Conservation (phyloP, 2,888 invertebrate species). For the Bibio marci region DNA sequence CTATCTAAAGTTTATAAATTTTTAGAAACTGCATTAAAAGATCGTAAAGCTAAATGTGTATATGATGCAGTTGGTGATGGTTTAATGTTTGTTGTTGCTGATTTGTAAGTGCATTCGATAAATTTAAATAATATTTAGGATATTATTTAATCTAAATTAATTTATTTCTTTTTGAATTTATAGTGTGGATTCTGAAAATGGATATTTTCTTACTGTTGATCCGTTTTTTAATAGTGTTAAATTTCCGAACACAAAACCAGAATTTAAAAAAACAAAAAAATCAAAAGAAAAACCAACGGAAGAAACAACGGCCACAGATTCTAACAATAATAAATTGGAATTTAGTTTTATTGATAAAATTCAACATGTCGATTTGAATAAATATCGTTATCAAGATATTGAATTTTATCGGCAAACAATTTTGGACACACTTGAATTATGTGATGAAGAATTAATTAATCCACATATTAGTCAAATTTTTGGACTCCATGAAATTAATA, state of each 20-base stretch:
- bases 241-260: conserved; percentile 23
- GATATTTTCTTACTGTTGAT: conserved; percentile 3
- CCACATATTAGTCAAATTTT: conserved; percentile 38
- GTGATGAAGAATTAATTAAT: conserved; percentile 40
- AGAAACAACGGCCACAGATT: conserved; percentile 21
- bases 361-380: conserved; percentile 33
- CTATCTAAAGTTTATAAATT: conserved; percentile 34
- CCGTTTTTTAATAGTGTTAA: conserved; percentile 1
- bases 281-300: conserved; percentile 17
- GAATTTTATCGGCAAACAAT: conserved; percentile 38
- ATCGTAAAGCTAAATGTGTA: conserved; percentile 41
- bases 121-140: too few relatives aligned
- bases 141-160: background rate
- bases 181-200: conserved; percentile 2
- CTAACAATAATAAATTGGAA: conserved; percentile 24
- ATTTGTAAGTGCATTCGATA: conserved; percentile 38
- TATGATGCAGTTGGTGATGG: conserved; percentile 47
- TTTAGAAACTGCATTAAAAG: conserved; percentile 37
- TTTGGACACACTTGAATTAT: conserved; percentile 39
- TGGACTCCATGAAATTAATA: conserved; percentile 37
- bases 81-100: conserved; percentile 35
- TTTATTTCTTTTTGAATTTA: background rate
- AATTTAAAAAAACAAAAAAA: conserved; percentile 26
- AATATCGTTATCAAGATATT: conserved; percentile 31
- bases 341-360: conserved; percentile 30